Evolutionary conservation across 2,888 invertebrate genomes (phyloP).

Genomic region (Lasioglossum figueresi): DNA sequence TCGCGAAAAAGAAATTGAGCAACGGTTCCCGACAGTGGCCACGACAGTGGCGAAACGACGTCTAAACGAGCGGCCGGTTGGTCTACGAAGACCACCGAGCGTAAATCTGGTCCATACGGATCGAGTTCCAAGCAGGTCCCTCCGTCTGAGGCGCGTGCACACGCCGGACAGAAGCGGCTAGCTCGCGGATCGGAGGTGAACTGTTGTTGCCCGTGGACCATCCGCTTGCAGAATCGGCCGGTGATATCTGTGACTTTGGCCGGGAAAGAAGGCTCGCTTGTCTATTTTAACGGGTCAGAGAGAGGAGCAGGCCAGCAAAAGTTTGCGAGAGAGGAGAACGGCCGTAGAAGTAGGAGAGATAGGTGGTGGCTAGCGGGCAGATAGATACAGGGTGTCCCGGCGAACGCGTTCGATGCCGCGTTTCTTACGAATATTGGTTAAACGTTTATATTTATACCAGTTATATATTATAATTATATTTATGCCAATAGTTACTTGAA

Average conservation of each 20-base stretch:
- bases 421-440: too few species aligned
- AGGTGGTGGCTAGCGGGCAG: not conserved
- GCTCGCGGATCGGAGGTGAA: slow-evolving; percentile 77
- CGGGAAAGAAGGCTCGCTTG: slow-evolving; percentile 76
- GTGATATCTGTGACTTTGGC: slow-evolving; percentile 79
- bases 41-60: too few species aligned
- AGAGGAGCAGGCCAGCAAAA: slow-evolving; percentile 59
- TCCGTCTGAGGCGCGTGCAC: slow-evolving; percentile 2
- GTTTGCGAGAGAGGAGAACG: slow-evolving; percentile 25
- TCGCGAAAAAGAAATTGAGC: not conserved
- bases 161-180: slow-evolving; percentile 61
- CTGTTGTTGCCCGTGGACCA: slow-evolving; percentile 69
- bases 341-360: slow-evolving; percentile 8
- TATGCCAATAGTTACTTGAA: too few species aligned
- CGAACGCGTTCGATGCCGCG: not conserved
- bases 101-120: slow-evolving; percentile 51
- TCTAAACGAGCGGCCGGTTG: slow-evolving; percentile 18
- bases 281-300: slow-evolving; percentile 80
- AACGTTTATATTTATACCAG: too few species aligned
- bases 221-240: slow-evolving; percentile 70
- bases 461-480: too few species aligned
- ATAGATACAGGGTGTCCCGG: slow-evolving; percentile 13
- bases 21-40: not conserved
- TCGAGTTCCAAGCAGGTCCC: slow-evolving; percentile 51
- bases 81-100: slow-evolving; percentile 28